Evolutionary conservation across 2,113 vertebrate genomes (phyloP).

Genomic region (Pedetes capensis): DNA sequence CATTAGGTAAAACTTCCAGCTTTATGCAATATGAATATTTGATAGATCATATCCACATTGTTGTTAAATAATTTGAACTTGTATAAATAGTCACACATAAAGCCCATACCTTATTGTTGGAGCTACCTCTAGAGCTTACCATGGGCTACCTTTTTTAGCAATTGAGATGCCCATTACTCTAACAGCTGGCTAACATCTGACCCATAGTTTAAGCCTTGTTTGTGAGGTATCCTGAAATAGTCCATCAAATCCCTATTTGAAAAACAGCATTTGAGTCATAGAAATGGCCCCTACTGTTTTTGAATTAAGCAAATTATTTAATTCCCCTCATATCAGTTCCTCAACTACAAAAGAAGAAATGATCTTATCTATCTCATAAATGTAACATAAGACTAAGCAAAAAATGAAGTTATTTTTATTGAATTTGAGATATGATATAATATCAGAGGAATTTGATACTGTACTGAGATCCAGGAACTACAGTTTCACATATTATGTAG

Average conservation of each 20-base stretch:
- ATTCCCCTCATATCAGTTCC: neutral
- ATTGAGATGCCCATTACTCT: neutral
- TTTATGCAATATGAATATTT: neutral
- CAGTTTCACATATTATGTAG: neutral
- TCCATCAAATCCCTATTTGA: neutral
- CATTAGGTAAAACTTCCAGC: neutral
- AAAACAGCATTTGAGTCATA: neutral
- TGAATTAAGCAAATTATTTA: neutral
- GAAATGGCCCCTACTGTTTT: neutral
- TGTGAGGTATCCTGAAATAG: neutral
- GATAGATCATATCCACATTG: neutral
- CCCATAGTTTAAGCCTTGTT: neutral
- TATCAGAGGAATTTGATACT: neutral
- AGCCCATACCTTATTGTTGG: neutral
- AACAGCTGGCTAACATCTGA: neutral
- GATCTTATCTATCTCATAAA: neutral
- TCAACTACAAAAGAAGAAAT: neutral
- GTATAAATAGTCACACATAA: neutral
- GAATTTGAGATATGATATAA: neutral
- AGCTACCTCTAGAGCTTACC: neutral
- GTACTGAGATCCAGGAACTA: neutral
- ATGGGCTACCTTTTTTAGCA: neutral
- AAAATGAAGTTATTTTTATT: neutral
- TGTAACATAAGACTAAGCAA: neutral
- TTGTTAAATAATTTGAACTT: neutral